Conservation (phyloP, 2,888 invertebrate species). For the Sicus ferrugineus region DNA sequence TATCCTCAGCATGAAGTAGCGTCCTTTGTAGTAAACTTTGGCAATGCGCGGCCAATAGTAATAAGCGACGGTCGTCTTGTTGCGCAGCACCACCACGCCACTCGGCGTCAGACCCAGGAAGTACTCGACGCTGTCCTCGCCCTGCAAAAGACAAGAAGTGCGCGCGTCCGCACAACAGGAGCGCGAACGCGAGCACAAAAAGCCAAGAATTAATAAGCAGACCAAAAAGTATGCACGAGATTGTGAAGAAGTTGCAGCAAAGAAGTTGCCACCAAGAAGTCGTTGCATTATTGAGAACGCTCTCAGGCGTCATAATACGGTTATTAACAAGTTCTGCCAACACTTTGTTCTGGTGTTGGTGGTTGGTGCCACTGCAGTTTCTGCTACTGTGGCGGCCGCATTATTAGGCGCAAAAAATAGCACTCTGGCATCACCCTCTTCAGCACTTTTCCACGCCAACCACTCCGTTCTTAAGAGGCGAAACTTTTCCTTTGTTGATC, state of each 20-base stretch:
- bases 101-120: slow-evolving; percentile 95
- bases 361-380: background rate
- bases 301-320: slow-evolving; percentile 47
- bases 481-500: slow-evolving; percentile 19
- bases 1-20: slow-evolving; percentile 95
- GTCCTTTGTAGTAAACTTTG: slow-evolving; percentile 95
- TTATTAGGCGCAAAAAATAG: no score
- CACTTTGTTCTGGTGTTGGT: slow-evolving; percentile 16
- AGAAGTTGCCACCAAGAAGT: slow-evolving; percentile 36
- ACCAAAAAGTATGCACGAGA: slow-evolving; percentile 3
- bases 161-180: slow-evolving; percentile 24
- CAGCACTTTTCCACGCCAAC: background rate
- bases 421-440: background rate
- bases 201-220: background rate
- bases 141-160: slow-evolving; percentile 68
- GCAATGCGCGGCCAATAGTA: slow-evolving; percentile 98
- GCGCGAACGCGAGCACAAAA: background rate
- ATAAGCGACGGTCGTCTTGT: slow-evolving; percentile 95
- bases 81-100: slow-evolving; percentile 91
- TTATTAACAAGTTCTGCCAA: slow-evolving; percentile 45
- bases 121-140: slow-evolving; percentile 96
- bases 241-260: slow-evolving; percentile 31
- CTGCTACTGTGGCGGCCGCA: no score
- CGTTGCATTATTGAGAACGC: slow-evolving; percentile 41
- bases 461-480: background rate